A percentile compares a stretch with the other conserved stretches of the same genome.
phyloP scores from a whole-genome alignment of 2,797 vertebrate genomes.

The Anomalospiza imberbis region DNA sequence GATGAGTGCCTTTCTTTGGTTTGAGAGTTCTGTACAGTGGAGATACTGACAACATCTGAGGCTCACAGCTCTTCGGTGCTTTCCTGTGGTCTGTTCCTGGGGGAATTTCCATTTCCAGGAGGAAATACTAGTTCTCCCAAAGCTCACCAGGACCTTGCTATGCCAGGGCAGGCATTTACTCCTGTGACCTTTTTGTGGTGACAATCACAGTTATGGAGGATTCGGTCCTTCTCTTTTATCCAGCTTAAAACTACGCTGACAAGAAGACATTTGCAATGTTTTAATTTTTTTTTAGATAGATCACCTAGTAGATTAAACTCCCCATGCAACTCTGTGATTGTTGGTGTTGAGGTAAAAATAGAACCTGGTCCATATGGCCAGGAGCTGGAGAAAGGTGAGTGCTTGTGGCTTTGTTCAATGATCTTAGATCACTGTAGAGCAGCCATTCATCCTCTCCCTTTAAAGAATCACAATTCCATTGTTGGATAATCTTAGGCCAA shows the following conservation, averaged over 20 bases:
- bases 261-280: not conserved
- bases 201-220: not conserved
- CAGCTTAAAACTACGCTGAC: not conserved
- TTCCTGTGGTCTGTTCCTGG: not conserved
- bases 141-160: not conserved
- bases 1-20: not conserved
- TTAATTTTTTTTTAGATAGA: not conserved
- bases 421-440: not conserved
- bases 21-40: not conserved
- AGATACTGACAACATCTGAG: not conserved
- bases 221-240: not conserved
- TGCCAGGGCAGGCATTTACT: not conserved
- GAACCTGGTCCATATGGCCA: not conserved
- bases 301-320: not conserved
- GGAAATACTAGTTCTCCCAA: not conserved
- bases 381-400: not conserved
- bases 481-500: conserved; percentile 40
- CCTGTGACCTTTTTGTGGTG: not conserved
- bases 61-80: not conserved
- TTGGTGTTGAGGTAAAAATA: not conserved
- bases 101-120: not conserved
- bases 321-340: not conserved
- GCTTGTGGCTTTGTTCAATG: not conserved
- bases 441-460: not conserved
- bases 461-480: not conserved